phyloP scores from a whole-genome alignment of 2,888 invertebrate genomes.

The Eilema sororculum region DNA sequence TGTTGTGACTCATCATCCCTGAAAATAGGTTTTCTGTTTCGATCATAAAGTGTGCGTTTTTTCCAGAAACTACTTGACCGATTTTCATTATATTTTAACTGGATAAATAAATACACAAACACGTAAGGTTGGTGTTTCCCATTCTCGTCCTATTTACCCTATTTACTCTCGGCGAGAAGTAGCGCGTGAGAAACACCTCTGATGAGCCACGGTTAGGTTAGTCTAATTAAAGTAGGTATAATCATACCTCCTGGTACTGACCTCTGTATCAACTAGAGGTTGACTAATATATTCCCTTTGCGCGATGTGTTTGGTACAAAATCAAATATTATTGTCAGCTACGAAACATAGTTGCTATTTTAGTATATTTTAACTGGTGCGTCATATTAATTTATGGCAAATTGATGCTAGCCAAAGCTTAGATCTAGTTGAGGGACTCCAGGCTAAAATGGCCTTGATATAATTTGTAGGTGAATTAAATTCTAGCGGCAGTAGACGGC shows the following conservation, averaged over 20 bases:
- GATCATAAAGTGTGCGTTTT: background rate
- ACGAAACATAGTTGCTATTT: conserved; percentile 5
- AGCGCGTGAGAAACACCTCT: too few relatives aligned
- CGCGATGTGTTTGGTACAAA: background rate
- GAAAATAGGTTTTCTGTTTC: too few relatives aligned
- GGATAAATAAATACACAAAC: background rate
- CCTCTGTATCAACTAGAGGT: conserved; percentile 4
- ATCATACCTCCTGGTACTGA: background rate
- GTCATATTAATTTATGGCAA: conserved; percentile 26
- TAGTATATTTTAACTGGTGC: conserved; percentile 18
- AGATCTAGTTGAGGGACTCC: conserved; percentile 28
- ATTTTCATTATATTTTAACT: background rate
- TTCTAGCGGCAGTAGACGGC: conserved; percentile 45
- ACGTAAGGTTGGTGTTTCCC: background rate
- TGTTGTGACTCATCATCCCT: too few relatives aligned
- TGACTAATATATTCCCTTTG: conserved; percentile 2
- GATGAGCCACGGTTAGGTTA: too few relatives aligned
- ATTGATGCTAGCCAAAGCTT: conserved; percentile 23
- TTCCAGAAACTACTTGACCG: background rate
- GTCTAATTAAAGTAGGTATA: background rate
- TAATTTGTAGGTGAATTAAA: conserved; percentile 61
- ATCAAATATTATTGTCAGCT: background rate
- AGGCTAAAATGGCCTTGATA: conserved; percentile 53
- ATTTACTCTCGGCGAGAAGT: background rate
- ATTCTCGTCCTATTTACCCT: background rate